Evolutionary conservation across 2,797 vertebrate genomes (phyloP), one percentile per base, ranked within the genome.

Genomic region (Crocodylus rhombifer): DNA sequence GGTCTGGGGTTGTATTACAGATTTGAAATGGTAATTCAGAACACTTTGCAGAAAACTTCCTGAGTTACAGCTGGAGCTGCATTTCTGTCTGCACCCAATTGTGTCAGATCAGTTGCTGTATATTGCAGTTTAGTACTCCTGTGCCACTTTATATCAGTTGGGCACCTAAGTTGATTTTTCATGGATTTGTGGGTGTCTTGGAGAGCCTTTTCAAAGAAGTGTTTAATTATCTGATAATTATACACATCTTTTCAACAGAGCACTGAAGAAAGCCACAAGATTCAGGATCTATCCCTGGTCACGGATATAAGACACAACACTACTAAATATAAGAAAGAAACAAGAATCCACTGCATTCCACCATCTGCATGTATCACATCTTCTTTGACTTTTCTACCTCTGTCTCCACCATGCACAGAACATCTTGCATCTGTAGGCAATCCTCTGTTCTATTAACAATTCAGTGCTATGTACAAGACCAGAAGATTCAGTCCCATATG

Each of bases 301-400:
- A 13, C 56, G 30, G 3, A 1, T 30, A 23, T 56, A 67, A 73
- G 42, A 28, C 16, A 55, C 2, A 21, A 21, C 9, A 13, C 26
- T 76, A 4, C 25, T 60, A 67, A 4, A n/a, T 30, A 18, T 26
- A 60, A 57, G 17, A 17, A 65, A 71, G 5, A 36, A 91, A 14
- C 20, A 11, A 9, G 4, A 17, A 21, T 76, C 82, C 0, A 0
- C 12, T 26, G 5, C 7, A 36, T 42, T 6, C 33, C 55, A 3
- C 25, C 86, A 21, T 1, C 0, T 3, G 1, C 13, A 5, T 25
- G 3, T 55, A 1, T 4, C 2, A 6, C 3, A 1, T 15, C 21
- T 5, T 16, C 18, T 62, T 21, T 25, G 20, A 62, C 5, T 42
- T 3, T 8, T 4, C 57, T 9, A 2, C 5, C 21, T 25, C 14